Percentiles rank a stretch among this genome's conserved stretches.
phyloP scores from a whole-genome alignment of 2,888 invertebrate species.

The Zygaena filipendulae region DNA sequence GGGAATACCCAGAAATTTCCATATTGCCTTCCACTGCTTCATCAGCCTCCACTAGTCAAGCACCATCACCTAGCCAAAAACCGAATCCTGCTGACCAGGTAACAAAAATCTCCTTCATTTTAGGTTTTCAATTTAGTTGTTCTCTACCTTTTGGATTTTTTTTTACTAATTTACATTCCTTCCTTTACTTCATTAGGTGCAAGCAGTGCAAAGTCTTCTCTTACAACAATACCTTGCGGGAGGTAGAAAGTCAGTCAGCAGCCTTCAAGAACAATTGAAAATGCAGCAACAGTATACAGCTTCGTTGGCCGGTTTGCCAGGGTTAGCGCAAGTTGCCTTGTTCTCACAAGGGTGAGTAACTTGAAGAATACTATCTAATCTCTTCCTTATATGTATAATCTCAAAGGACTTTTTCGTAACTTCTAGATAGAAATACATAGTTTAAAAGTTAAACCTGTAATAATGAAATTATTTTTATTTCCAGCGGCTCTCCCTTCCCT shows the following conservation, averaged over 20 bases:
- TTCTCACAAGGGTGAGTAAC: constrained; percentile 54
- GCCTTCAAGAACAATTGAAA: constrained; percentile 55
- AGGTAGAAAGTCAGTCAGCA: constrained; percentile 49
- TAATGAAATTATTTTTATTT: constrained; percentile 16
- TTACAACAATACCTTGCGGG: constrained; percentile 60
- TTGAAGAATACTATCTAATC: not conserved
- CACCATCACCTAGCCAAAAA: constrained; percentile 51
- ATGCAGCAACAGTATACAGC: constrained; percentile 62
- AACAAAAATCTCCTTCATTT: constrained; percentile 8
- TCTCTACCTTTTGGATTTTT: not conserved
- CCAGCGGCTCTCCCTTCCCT: constrained; percentile 56
- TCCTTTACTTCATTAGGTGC: constrained; percentile 31
- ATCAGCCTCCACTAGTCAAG: constrained; percentile 43
- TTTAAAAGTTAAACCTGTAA: not conserved
- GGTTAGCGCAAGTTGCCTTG: constrained; percentile 54
- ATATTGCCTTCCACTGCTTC: constrained; percentile 64
- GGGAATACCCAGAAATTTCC: constrained; percentile 64
- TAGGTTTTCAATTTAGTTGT: not conserved
- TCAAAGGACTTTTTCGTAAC: no score
- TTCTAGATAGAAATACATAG: no score
- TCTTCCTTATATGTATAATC: no score
- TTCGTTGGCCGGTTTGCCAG: constrained; percentile 51
- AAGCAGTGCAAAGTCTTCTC: constrained; percentile 59
- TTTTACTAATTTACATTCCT: not conserved
- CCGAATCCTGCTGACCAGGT: constrained; percentile 60